These are phyloP conservation scores for Baryphthengus martii DNA, from an alignment of 2,113 vertebrate genomes.

Conservation along the genomic window DNA sequence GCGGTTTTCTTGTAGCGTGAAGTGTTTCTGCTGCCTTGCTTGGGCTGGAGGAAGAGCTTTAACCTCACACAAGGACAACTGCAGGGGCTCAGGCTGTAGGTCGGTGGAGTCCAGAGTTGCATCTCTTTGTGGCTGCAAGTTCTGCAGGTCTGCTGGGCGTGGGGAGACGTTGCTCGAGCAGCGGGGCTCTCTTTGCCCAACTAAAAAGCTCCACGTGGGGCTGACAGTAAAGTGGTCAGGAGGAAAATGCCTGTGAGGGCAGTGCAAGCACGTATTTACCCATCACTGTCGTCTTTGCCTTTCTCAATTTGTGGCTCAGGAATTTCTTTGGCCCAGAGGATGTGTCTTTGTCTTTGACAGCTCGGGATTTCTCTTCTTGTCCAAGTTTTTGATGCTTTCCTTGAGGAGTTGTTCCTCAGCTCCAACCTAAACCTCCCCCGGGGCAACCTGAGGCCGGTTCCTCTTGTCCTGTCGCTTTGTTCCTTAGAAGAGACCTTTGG, in stretches of 20 bases:
- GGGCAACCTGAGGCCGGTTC: no score
- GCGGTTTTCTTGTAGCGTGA: neutral
- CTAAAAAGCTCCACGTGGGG: neutral
- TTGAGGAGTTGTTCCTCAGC: no score
- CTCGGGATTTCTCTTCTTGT: neutral
- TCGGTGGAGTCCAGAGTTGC: neutral
- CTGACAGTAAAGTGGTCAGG: fast-evolving
- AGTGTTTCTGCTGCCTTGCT: neutral
- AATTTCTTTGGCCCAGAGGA: neutral
- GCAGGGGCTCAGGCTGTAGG: neutral
- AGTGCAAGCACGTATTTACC: fast-evolving
- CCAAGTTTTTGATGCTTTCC: neutral
- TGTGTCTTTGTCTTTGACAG: neutral
- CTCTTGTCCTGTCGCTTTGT: no score
- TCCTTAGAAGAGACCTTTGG: no score
- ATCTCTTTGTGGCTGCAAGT: neutral
- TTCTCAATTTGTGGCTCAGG: neutral
- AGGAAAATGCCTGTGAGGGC: neutral
- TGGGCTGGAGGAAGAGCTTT: neutral
- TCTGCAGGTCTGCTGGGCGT: neutral
- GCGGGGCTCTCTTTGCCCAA: neutral
- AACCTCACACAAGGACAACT: neutral
- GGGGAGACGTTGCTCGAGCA: neutral
- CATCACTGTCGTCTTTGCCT: neutral
- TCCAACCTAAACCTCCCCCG: no score